These are phyloP conservation scores for Mola mola DNA, from an alignment of 2,113 vertebrate genomes.

Conservation along the genomic window DNA sequence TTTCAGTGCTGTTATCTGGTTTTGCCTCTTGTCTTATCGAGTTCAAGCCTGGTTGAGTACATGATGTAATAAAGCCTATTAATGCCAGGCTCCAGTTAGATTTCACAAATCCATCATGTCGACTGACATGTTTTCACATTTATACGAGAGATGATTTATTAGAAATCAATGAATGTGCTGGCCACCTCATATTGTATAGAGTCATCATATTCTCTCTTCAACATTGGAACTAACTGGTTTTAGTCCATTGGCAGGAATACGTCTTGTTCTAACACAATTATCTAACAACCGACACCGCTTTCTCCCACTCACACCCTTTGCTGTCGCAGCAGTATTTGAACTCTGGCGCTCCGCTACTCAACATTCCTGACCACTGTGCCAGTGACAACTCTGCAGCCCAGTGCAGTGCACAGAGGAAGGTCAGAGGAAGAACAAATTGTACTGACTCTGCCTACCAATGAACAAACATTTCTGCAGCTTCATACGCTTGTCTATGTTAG, in stretches of 20 bases:
- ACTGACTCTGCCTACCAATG: constrained; percentile 20
- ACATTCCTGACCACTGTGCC: constrained; percentile 47
- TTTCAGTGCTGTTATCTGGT: too few relatives aligned
- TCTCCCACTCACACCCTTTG: constrained; percentile 43
- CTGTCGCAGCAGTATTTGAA: constrained; percentile 40
- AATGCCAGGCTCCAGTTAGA: too few relatives aligned
- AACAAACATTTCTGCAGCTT: constrained; percentile 8
- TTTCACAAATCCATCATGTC: too few relatives aligned
- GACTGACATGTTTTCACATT: too few relatives aligned
- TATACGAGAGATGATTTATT: too few relatives aligned
- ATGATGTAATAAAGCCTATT: too few relatives aligned
- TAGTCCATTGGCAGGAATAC: constrained; percentile 3
- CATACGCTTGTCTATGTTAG: neutral
- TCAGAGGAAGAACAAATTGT: constrained; percentile 27
- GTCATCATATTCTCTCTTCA: neutral
- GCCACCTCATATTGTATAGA: neutral
- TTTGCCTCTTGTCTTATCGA: too few relatives aligned
- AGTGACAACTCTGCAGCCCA: constrained; percentile 39
- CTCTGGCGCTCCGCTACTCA: constrained; percentile 39
- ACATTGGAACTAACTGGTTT: constrained; percentile 4
- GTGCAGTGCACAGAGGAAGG: constrained; percentile 13
- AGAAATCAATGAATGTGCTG: neutral
- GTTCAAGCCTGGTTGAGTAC: too few relatives aligned
- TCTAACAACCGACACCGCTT: constrained; percentile 18
- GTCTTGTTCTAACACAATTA: constrained; percentile 27